Percentiles rank a stretch among this genome's conserved stretches.
Conservation (phyloP, 1,140 invertebrate genomes). For the Cydia fagiglandana region DNA sequence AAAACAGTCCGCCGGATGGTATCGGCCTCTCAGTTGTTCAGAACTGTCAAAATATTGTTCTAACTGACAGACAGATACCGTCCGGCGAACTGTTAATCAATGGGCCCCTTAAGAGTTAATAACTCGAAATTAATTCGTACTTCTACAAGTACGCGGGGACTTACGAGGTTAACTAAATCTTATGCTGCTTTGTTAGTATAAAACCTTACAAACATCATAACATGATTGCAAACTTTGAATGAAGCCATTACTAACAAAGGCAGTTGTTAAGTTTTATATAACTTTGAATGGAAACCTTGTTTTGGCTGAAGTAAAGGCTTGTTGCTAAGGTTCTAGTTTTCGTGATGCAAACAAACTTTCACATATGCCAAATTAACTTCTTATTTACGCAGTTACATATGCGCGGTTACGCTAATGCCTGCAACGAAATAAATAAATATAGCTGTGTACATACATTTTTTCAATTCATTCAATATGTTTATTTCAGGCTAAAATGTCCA, state of each 20-base stretch:
- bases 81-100: no score
- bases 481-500: no score
- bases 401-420: neutral
- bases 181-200: neutral
- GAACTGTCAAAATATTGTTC: no score
- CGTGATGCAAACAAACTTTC: slow-evolving; percentile 2
- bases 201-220: slow-evolving; percentile 2
- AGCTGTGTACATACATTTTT: neutral
- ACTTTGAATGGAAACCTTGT: slow-evolving; percentile 1
- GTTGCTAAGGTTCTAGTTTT: neutral
- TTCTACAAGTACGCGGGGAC: no score
- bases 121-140: no score
- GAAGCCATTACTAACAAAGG: neutral
- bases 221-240: slow-evolving; percentile 10
- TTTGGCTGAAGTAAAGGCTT: neutral
- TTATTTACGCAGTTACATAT: slow-evolving; percentile 9
- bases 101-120: no score
- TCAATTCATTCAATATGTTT: no score
- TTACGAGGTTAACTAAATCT: neutral
- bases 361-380: slow-evolving; percentile 11
- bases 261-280: slow-evolving; percentile 13
- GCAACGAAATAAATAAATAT: neutral
- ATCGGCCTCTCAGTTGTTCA: no score
- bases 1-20: no score
- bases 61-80: no score